A percentile compares a stretch with the other conserved stretches of the same genome.
Conservation (phyloP, 1,140 invertebrate genomes). For the Ceratina japonica region DNA sequence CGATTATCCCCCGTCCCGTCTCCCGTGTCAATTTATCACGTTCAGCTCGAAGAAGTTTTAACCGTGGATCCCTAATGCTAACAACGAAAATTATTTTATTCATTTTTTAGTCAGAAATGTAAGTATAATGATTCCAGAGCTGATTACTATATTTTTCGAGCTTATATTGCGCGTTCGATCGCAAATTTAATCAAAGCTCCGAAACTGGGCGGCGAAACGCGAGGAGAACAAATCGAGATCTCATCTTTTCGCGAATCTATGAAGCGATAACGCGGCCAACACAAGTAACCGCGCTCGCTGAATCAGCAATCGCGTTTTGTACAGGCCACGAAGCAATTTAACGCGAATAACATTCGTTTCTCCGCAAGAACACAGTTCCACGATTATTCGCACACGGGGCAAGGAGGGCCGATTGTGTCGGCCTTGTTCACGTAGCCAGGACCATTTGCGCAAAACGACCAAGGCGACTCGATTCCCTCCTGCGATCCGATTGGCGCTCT, state of each 20-base stretch:
- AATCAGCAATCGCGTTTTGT: conserved; percentile 10
- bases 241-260: neutral
- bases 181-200: neutral
- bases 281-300: conserved; percentile 1
- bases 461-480: conserved; percentile 32
- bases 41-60: too few relatives aligned
- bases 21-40: too few relatives aligned
- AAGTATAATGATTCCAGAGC: too few relatives aligned
- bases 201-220: too few relatives aligned
- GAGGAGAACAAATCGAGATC: neutral
- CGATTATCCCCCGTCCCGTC: too few relatives aligned
- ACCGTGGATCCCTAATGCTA: too few relatives aligned
- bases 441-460: conserved; percentile 1
- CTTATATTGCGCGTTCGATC: neutral
- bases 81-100: too few relatives aligned
- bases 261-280: conserved; percentile 19
- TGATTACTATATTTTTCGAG: too few relatives aligned
- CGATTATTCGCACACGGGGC: conserved; percentile 40
- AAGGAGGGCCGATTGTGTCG: conserved; percentile 11
- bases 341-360: conserved; percentile 25
- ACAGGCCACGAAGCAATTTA: conserved; percentile 12
- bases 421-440: neutral
- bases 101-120: too few relatives aligned
- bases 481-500: neutral
- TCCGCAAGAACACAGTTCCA: conserved; percentile 45